phyloP scores from a whole-genome alignment of 1,140 invertebrate species.

The Coptotermes formosanus region DNA sequence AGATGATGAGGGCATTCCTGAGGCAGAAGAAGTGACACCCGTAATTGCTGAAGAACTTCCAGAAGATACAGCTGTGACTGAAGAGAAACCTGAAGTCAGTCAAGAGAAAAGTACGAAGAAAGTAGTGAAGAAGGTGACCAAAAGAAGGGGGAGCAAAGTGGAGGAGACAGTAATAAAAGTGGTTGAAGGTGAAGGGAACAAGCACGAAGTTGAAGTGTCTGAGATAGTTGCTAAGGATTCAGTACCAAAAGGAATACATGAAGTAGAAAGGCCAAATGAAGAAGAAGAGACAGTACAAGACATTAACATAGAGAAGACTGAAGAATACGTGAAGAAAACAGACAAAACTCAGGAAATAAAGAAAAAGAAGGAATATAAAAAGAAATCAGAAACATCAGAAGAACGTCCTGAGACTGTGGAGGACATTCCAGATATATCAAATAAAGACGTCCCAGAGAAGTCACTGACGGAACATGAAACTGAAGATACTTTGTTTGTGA shows the following conservation, averaged over 20 bases:
- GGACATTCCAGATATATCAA: slow-evolving; percentile 35
- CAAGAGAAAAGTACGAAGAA: slow-evolving; percentile 34
- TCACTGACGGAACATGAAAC: not conserved
- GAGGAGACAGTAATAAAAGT: slow-evolving; percentile 37
- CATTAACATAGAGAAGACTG: not conserved
- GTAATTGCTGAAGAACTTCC: slow-evolving; percentile 42
- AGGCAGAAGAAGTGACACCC: slow-evolving; percentile 16
- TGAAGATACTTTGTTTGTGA: slow-evolving; percentile 35
- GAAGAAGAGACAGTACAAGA: slow-evolving; percentile 1
- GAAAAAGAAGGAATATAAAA: slow-evolving; percentile 33
- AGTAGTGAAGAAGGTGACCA: slow-evolving; percentile 4
- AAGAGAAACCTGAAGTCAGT: slow-evolving; percentile 37
- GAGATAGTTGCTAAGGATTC: slow-evolving; percentile 25
- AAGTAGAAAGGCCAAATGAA: not conserved
- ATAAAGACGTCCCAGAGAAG: not conserved
- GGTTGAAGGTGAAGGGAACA: not conserved
- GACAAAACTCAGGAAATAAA: slow-evolving; percentile 13
- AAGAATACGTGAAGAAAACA: slow-evolving; percentile 23
- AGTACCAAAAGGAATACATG: slow-evolving; percentile 26
- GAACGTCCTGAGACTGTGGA: slow-evolving; percentile 33
- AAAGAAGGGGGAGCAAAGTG: slow-evolving; percentile 41
- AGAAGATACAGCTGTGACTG: slow-evolving; percentile 49
- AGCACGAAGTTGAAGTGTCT: slow-evolving; percentile 21
- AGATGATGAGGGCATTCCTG: not conserved
- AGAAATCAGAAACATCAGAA: slow-evolving; percentile 34